Evolutionary conservation across 2,888 invertebrate species (phyloP), one percentile per base, ranked within the genome.

Genomic region (Carpatolechia fugitivella): DNA sequence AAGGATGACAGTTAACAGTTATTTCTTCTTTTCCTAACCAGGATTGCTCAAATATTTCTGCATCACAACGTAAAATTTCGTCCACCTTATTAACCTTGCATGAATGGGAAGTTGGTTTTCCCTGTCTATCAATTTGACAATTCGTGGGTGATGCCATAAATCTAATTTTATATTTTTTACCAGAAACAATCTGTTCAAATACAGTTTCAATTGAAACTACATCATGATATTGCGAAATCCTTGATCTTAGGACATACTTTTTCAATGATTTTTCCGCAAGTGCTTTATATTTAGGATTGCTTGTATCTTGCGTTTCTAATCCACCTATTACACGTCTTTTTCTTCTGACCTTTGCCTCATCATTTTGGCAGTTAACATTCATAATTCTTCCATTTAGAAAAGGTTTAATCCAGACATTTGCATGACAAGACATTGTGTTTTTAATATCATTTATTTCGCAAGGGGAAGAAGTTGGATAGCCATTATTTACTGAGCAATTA

Each of bases 121-220:
- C 47, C 47, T 38, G 18, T n/a, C 20, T 38, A 16, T 56, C 53
- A 13, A 49, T 10, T 14, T 58, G 14, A 48, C 65, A 62, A 5
- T 54, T 50, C 0, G 31, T 50, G 0, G 63, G 59, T 1, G 50
- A 49, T 6, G 63, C 62, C n/a, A 56, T 57, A 40, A 70, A 72
- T 36, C 64, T 44, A 29, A 94, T 86, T 66, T 77, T 90, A 10
- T 90, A 91, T 20, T 80, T 56, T 1, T 58, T 51, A 5, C 92
- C 92, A 8, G 88, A 61, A 0, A 92, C 92, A 0, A 90, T 72
- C 71, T 92, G 91, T 6, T 54, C 58, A 0, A 76, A 71, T 0
- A 82, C 90, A 6, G 77, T 73, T 1, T 74, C 60, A 5, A 91
- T 65, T 53, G 77, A 63, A 0, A 76, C 62, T 1, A 86, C 56